phyloP scores from a whole-genome alignment of 2,113 vertebrate species.

The Prolemur simus region DNA sequence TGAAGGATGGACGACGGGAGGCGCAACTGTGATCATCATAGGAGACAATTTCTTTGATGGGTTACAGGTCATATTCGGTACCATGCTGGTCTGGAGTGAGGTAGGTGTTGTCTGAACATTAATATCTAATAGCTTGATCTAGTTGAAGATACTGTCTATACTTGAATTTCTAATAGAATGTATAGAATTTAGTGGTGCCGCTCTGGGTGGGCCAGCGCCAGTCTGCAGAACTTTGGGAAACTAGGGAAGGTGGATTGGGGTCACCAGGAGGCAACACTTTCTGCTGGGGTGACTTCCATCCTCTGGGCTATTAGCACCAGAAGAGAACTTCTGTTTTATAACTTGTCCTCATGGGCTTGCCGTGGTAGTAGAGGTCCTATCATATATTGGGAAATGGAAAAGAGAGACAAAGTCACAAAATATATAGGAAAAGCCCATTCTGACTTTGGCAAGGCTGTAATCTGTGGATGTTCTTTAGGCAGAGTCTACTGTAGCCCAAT shows the following conservation, averaged over 20 bases:
- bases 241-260: neutral
- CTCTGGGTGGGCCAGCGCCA: constrained; percentile 44
- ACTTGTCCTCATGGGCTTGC: neutral
- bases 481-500: neutral
- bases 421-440: neutral
- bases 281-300: neutral
- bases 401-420: neutral
- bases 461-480: neutral
- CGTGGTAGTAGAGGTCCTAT: neutral
- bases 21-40: constrained; percentile 98
- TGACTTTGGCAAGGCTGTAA: neutral
- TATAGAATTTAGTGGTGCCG: constrained; percentile 21
- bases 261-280: neutral
- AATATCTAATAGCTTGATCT: constrained; percentile 85
- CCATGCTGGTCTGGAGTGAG: constrained; percentile 99
- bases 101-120: constrained; percentile 90
- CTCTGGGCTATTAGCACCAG: neutral
- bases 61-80: constrained; percentile 99
- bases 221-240: constrained; percentile 4
- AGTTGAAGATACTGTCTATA: constrained; percentile 66
- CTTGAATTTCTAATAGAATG: constrained; percentile 70
- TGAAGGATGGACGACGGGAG: constrained; percentile 99
- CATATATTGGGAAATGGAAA: neutral
- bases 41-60: constrained; percentile 99
- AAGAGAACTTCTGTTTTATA: neutral